phyloP scores from a whole-genome alignment of 2,113 vertebrate species.

The Tenebrosternarchus preto region DNA sequence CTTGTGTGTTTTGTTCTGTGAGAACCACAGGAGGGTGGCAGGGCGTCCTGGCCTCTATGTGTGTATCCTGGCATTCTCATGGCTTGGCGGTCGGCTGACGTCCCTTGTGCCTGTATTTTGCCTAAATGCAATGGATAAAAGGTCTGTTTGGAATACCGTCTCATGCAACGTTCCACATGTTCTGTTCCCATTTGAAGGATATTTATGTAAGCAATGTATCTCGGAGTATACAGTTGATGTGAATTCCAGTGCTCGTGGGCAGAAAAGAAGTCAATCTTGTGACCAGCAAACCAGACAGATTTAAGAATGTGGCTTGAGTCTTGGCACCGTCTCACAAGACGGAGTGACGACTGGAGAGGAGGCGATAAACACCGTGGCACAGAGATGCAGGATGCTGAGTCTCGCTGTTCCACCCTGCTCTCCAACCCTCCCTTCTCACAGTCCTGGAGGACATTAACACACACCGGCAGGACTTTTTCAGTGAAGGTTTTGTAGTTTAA shows the following conservation, averaged over 20 bases:
- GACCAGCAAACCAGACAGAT: constrained; percentile 61
- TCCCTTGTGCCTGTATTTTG: background rate
- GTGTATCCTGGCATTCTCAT: background rate
- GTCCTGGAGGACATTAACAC: background rate
- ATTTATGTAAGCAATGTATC: constrained; percentile 56
- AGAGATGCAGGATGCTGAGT: constrained; percentile 69
- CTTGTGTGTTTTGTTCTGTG: no score
- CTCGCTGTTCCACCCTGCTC: constrained; percentile 61
- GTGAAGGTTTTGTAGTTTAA: no score
- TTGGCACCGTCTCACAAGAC: constrained; percentile 68
- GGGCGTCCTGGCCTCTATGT: no score
- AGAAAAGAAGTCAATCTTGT: constrained; percentile 59
- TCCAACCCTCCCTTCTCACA: background rate
- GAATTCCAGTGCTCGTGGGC: constrained; percentile 51
- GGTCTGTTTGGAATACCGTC: background rate
- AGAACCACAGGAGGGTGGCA: no score
- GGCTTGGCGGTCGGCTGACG: background rate
- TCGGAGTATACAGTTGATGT: constrained; percentile 50
- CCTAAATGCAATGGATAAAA: background rate
- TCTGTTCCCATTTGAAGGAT: constrained; percentile 33
- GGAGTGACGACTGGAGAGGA: constrained; percentile 66
- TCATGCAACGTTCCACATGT: constrained; percentile 36
- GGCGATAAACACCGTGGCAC: constrained; percentile 75
- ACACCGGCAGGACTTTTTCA: no score
- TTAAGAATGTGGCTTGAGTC: constrained; percentile 66